Evolutionary conservation across 1,140 invertebrate species (phyloP).

Genomic region (Heterodera carotae): DNA sequence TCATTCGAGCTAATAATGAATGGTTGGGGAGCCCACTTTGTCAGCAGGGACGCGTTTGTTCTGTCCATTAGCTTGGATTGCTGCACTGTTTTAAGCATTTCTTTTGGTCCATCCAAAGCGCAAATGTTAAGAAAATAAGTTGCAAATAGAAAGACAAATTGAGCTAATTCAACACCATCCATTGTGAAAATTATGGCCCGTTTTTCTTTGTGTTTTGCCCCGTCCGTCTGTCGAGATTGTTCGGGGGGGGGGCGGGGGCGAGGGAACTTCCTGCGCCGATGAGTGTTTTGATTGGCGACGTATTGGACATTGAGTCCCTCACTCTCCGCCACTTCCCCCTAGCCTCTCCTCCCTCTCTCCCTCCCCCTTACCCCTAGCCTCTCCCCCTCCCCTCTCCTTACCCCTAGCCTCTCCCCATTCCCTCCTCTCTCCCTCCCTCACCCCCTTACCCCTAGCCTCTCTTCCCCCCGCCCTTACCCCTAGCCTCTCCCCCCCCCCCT

Average conservation of each 20-base stretch:
- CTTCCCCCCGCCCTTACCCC: too few species aligned
- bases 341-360: too few species aligned
- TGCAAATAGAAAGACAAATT: neutral
- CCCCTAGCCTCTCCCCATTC: too few species aligned
- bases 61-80: neutral
- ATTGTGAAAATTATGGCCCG: neutral
- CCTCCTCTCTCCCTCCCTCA: too few species aligned
- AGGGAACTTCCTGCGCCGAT: neutral
- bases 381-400: too few species aligned
- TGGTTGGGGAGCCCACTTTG: neutral
- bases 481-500: too few species aligned
- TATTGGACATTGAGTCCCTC: neutral
- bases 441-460: too few species aligned
- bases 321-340: too few species aligned
- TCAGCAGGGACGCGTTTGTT: neutral
- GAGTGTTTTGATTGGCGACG: constrained; percentile 2
- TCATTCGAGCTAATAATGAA: too few species aligned
- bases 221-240: neutral
- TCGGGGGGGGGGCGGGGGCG: neutral
- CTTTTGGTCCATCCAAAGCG: neutral
- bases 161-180: neutral
- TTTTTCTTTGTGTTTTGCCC: neutral
- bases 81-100: neutral
- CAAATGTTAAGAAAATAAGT: neutral
- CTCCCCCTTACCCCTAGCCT: too few species aligned